Conservation (phyloP, 2,797 vertebrate genomes). For the Neosilurus mollespiculum region DNA sequence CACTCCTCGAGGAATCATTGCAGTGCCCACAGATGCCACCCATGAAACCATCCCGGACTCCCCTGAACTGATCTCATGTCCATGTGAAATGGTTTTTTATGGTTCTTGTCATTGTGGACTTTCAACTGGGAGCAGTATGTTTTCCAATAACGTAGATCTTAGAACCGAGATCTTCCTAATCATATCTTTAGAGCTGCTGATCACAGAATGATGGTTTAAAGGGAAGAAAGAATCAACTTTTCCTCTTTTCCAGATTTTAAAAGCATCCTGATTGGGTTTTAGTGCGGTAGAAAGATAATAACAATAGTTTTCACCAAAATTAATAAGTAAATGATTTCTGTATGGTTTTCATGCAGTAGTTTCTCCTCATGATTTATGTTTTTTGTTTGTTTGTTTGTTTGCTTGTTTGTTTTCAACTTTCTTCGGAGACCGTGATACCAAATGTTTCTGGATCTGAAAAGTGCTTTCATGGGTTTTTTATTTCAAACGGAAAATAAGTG, state of each 20-base stretch:
- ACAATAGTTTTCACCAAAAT: conserved; percentile 47
- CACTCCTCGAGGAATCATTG: conserved; percentile 48
- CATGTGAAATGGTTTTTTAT: conserved; percentile 70
- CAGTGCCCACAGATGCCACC: conserved; percentile 47
- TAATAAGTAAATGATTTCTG: conserved; percentile 30
- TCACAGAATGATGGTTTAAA: conserved; percentile 42
- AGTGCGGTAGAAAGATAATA: conserved; percentile 45
- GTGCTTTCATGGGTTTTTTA: background rate
- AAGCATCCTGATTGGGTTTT: conserved; percentile 47
- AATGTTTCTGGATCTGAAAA: background rate
- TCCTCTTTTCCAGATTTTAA: conserved; percentile 50
- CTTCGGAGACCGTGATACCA: conserved; percentile 55
- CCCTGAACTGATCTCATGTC: conserved; percentile 64
- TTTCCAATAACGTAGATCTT: conserved; percentile 64
- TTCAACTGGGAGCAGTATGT: conserved; percentile 82
- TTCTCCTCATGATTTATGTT: conserved; percentile 43
- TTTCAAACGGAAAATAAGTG: too few relatives aligned
- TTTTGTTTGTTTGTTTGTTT: background rate
- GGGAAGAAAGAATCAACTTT: conserved; percentile 29
- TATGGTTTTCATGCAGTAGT: conserved; percentile 32
- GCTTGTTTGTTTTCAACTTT: conserved; percentile 32
- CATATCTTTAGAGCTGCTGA: conserved; percentile 45
- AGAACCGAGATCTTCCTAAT: conserved; percentile 56
- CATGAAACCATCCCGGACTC: conserved; percentile 49
- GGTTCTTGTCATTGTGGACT: conserved; percentile 76